Evolutionary conservation across 2,888 invertebrate genomes (phyloP).

Genomic region (Archips crataeganus): DNA sequence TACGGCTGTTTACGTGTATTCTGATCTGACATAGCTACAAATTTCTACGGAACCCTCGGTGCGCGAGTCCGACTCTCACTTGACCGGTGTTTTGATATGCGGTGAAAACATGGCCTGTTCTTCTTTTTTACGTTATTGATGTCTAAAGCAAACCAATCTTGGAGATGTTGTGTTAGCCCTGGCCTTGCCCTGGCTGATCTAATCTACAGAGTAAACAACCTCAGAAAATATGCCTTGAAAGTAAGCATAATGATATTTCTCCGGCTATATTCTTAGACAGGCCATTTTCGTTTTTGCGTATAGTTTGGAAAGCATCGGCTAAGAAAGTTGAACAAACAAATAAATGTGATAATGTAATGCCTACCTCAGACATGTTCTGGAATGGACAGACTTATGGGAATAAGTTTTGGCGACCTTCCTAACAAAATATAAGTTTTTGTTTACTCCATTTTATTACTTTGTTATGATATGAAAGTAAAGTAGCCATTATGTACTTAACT

Average conservation of each 20-base stretch:
- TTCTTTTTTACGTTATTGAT: neutral
- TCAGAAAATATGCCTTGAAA: constrained; percentile 61
- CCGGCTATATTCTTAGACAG: constrained; percentile 48
- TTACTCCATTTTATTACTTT: constrained; percentile 12
- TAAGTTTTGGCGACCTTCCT: constrained; percentile 10
- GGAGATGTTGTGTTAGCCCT: constrained; percentile 42
- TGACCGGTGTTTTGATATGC: constrained; percentile 43
- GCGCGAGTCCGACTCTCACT: no score
- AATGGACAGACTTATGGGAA: neutral
- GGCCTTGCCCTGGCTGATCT: constrained; percentile 53
- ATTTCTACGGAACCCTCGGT: no score
- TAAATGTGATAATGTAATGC: constrained; percentile 33
- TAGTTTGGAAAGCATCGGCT: constrained; percentile 16
- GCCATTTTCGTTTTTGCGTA: constrained; percentile 28
- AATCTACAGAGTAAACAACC: constrained; percentile 71
- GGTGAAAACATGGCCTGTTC: neutral
- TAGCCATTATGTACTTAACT: neutral
- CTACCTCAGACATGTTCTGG: constrained; percentile 15
- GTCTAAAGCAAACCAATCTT: constrained; percentile 34
- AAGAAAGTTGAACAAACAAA: constrained; percentile 31
- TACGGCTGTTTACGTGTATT: no score
- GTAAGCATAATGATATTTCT: constrained; percentile 47
- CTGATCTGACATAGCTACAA: no score
- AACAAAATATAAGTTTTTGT: constrained; percentile 10
- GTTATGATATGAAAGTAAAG: neutral